Evolutionary conservation across 1,140 invertebrate species (phyloP), one percentile per base, ranked within the genome.

Genomic region (Caenorhabditis inopinata): DNA sequence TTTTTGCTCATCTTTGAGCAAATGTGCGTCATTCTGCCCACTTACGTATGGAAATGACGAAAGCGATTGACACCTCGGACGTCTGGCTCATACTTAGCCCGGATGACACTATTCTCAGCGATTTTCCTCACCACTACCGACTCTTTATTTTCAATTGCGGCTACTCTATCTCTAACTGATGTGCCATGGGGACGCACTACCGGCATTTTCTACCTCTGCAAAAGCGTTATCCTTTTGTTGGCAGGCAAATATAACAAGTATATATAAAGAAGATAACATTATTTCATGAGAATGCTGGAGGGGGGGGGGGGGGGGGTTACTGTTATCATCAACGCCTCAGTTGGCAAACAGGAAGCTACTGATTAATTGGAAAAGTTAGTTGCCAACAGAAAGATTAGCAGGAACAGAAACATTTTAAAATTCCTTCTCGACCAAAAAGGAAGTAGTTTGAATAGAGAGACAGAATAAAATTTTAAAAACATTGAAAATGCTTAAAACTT

Each of bases 1-100:
- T n/a, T n/a, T n/a, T n/a, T n/a, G n/a, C n/a, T n/a, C n/a, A n/a
- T n/a, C n/a, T n/a, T n/a, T n/a, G n/a, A n/a, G n/a, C n/a, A n/a
- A n/a, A n/a, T n/a, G n/a, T n/a, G n/a, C n/a, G n/a, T n/a, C n/a
- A n/a, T n/a, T n/a, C n/a, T n/a, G n/a, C n/a, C n/a, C n/a, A 74
- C 79, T 81, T 83, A 83, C 82, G 62, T 78, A 74, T 82, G 68
- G 74, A 83, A 83, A 47, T 83, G 81, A 25, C 82, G 83, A 62
- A 83, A 83, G 42, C 82, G 82, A 73, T 83, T 83, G 42, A 83
- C 76, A 29, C 82, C 82, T 14, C 62, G 23, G 16, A 83, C 82
- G 35, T 83, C 82, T 11, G 82, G 79, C 25, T 79, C 42, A 53
- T 68, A 77, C 6, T 76, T 82, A 0, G 82, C 82, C 23, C 82